Percentiles rank a stretch among this genome's conserved stretches.
phyloP scores from a whole-genome alignment of 2,113 vertebrate genomes.

The Onychostoma macrolepis region DNA sequence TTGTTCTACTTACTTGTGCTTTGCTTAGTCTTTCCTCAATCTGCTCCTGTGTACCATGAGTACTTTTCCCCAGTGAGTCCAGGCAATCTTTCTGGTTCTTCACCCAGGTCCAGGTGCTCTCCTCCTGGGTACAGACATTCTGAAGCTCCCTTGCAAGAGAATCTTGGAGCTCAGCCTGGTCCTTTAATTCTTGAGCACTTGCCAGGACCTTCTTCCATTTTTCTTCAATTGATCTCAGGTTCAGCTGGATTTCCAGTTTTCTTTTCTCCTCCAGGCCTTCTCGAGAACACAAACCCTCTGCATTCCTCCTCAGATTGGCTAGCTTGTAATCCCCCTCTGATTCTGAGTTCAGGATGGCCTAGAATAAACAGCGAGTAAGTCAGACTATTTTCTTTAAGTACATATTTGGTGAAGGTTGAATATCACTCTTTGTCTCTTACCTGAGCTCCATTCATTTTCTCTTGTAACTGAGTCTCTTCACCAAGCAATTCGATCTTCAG shows the following conservation, averaged over 20 bases:
- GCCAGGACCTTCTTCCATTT: conserved; percentile 64
- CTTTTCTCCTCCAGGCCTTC: conserved; percentile 58
- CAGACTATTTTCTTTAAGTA: not conserved
- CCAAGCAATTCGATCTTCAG: conserved; percentile 36
- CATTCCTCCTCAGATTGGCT: conserved; percentile 59
- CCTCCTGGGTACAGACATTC: conserved; percentile 57
- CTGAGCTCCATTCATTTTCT: conserved; percentile 48
- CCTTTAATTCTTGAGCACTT: conserved; percentile 52
- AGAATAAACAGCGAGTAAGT: not conserved
- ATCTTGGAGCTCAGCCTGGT: conserved; percentile 65
- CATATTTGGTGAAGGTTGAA: not conserved
- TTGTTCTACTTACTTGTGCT: conserved; percentile 44
- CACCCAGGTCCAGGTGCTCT: conserved; percentile 61
- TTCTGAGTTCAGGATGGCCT: conserved; percentile 69
- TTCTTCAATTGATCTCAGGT: conserved; percentile 56
- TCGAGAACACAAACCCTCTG: conserved; percentile 60
- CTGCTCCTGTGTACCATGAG: conserved; percentile 63
- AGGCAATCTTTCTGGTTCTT: conserved; percentile 60
- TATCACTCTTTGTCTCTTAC: conserved; percentile 51
- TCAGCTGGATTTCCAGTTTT: conserved; percentile 50
- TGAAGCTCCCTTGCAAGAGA: conserved; percentile 66
- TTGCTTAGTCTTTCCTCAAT: conserved; percentile 55
- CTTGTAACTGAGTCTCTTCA: conserved; percentile 34
- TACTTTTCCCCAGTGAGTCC: conserved; percentile 45
- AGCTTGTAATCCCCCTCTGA: conserved; percentile 70